These are phyloP conservation scores for Drosophila pruinosa DNA, from an alignment of 1,140 invertebrate genomes.

Conservation along the genomic window DNA sequence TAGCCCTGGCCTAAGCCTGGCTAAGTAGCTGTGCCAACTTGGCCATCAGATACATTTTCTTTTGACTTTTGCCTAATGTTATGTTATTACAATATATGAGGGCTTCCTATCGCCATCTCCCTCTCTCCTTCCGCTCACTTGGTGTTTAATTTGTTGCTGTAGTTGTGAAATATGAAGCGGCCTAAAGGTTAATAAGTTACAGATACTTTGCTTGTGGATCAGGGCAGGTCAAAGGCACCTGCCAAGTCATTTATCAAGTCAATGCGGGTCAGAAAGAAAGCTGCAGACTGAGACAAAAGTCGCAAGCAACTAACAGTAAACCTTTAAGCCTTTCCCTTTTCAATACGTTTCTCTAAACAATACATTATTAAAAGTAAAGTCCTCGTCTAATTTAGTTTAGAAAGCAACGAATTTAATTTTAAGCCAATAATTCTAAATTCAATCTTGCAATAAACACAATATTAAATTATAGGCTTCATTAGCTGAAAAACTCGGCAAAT, in stretches of 20 bases:
- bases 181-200: neutral
- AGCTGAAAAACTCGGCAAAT: neutral
- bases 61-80: constrained; percentile 14
- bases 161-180: neutral
- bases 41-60: constrained; percentile 9
- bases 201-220: neutral
- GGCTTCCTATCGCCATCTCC: neutral
- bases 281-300: neutral
- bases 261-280: neutral
- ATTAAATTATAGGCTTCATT: too few relatives aligned
- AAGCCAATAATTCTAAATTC: too few relatives aligned
- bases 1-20: neutral
- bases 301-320: neutral
- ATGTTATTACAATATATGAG: constrained; percentile 25
- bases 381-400: too few relatives aligned
- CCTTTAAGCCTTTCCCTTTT: too few relatives aligned
- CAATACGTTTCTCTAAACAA: too few relatives aligned
- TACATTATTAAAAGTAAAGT: too few relatives aligned
- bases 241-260: too few relatives aligned
- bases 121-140: neutral
- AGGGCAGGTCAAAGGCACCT: neutral
- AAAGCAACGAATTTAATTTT: too few relatives aligned
- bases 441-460: too few relatives aligned
- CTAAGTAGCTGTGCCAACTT: constrained; percentile 11
- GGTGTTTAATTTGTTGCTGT: neutral